Base-by-base conservation (phyloP, 2,888 invertebrate genomes). In the Agonum fuliginosum region DNA sequence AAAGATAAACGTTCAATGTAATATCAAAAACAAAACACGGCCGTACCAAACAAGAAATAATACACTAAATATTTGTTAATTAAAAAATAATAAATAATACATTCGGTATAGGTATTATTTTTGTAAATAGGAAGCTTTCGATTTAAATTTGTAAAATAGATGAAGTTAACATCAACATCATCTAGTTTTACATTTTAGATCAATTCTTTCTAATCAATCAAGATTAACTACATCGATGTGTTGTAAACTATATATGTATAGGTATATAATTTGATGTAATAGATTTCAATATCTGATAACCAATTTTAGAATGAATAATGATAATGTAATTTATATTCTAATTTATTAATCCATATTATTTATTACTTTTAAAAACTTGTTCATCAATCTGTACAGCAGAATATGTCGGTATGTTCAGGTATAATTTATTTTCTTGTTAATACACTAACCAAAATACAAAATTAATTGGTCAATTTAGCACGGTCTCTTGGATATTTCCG, bases 241-340 rank as follows among this genome's bases (percentile, higher is more conserved):
- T 30, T 62, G 58, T 62, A 30, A 62, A 62, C 30, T 62, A 62
- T 30, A 30, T 30, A 62, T 30, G 30, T 62, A 62, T 62, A 27
- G 58, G 30, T 62, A 62, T 62, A 62, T 62, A 62, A 62, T 62
- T 62, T 62, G 58, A 62, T 62, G 30, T 62, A 62, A 62, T 62
- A 62, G 27, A 62, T 62, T 62, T 62, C 30, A 17, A 30, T 12
- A 62, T 62, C 58, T 62, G 58, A 62, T 62, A 62, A 62, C 58
- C 58, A 62, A 62, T 62, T 62, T 62, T 17, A 30, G 34, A 62
- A 62, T 62, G 58, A 62, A 62, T 62, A 30, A 62, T 62, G 30
- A 62, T 62, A 62, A 27, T 62, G 58, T 62, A 62, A 62, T 30
- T 62, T 30, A 62, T 34, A 62, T 62, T 30, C 58, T 62, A 62